A percentile compares a stretch with the other conserved stretches of the same genome.
Evolutionary conservation across 2,888 invertebrate species (phyloP).

Genomic region (Parascotia fuliginaria): DNA sequence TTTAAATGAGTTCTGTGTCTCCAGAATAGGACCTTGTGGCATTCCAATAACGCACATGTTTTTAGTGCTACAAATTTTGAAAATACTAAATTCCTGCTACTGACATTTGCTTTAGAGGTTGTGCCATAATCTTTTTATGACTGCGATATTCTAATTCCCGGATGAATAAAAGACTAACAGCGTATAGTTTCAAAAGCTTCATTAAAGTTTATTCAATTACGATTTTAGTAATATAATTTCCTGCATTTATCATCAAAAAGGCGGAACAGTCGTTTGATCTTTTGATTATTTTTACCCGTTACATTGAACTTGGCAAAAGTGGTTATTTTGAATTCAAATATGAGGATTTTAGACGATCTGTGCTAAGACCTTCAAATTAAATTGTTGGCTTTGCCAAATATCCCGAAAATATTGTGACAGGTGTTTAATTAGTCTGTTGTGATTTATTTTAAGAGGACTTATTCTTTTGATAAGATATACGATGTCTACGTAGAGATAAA

Average conservation of each 20-base stretch:
- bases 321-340: conserved; percentile 27
- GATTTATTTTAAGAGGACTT: background rate
- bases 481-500: background rate
- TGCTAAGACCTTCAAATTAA: conserved; percentile 6
- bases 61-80: background rate
- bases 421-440: background rate
- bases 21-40: background rate
- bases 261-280: conserved; percentile 33
- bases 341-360: conserved; percentile 30
- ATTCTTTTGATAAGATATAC: background rate
- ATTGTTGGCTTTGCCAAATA: conserved; percentile 25
- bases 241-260: conserved; percentile 30
- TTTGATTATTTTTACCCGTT: conserved; percentile 24
- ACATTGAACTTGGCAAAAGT: conserved; percentile 36
- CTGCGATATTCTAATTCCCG: background rate
- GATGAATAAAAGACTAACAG: conserved; percentile 6
- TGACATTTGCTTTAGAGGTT: background rate
- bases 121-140: background rate
- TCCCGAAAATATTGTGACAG: conserved; percentile 25
- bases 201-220: conserved; percentile 15
- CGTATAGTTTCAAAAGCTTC: conserved; percentile 5
- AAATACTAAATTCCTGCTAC: background rate
- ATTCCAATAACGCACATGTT: background rate
- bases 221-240: conserved; percentile 17
- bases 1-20: background rate